phyloP scores from a whole-genome alignment of 2,888 invertebrate species.

The Cephus spinipes region DNA sequence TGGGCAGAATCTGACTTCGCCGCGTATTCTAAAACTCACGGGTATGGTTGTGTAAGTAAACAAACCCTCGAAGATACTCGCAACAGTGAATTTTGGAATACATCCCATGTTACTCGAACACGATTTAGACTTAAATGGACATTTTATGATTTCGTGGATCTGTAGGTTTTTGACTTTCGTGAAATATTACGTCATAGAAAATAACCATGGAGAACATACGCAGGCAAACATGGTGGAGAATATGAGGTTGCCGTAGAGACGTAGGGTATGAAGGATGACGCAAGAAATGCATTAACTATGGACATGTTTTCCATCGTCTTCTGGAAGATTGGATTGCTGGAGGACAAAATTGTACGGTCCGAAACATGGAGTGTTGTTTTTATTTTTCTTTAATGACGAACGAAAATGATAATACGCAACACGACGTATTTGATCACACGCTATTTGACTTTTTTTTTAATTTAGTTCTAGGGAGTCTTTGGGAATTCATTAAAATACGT shows the following conservation, averaged over 20 bases:
- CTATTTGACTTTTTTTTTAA: background rate
- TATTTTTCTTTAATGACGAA: background rate
- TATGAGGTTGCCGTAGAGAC: no score
- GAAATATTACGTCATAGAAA: background rate
- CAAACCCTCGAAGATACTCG: no score
- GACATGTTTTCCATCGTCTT: background rate
- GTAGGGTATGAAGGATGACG: no score
- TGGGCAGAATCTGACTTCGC: no score
- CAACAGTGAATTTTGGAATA: no score
- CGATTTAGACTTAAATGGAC: no score
- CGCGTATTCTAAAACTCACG: no score
- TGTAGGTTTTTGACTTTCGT: background rate
- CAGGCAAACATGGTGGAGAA: background rate
- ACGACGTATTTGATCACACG: background rate
- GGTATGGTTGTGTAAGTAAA: no score
- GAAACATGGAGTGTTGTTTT: background rate
- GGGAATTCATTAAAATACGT: background rate
- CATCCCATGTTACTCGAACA: no score
- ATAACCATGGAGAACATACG: background rate
- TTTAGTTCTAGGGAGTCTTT: background rate
- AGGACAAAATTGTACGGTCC: background rate
- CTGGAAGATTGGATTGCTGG: background rate
- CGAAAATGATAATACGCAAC: no score
- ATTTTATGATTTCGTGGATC: background rate
- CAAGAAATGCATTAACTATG: background rate